Base-by-base conservation (phyloP, 2,888 invertebrate species). In the Drosophila histrio region DNA sequence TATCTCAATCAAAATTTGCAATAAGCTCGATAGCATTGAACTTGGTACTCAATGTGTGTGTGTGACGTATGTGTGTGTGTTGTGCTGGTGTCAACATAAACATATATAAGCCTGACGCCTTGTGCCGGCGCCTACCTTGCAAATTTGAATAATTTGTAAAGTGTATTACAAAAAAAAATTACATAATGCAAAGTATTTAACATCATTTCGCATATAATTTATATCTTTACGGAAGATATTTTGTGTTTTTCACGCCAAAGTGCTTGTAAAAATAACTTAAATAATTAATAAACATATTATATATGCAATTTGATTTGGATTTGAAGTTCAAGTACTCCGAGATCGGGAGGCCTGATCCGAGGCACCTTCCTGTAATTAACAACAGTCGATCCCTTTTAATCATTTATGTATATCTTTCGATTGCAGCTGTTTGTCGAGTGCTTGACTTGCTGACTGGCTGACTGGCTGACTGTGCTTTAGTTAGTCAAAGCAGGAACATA, bases 401-500 rank as follows among this genome's bases (percentile, higher is more conserved):
- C 39, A 39, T 39, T 34, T 36, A 24, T 39, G 28, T 36, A 24
- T 39, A 38, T 28, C 15, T 69, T 8, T 22, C 15, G 5, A 15
- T 13, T 22, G 44, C 56, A 69, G 69, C 56, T 63, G 70, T 17
- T 13, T 17, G 30, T 24, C 28, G 17, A 8, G 13, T 28, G 66
- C 21, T 9, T 24, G 28, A 52, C 19, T 39, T 21, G 13, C 28
- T 22, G 30, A 43, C 54, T 21, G 7, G n/a, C 19, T 17, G 38
- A n/a, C 28, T 39, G 9, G 3, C 34, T 19, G 22, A 32, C 52
- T 22, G 24, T 6, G 39, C 38, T 75, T 77, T 53, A 70, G 85
- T 85, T 70, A 70, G 87, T 79, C 85, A 87, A 84, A 87, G 41
- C 85, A 82, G 85, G 85, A 84, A 86, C 73, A 26, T 52, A 59